A percentile compares a stretch with the other conserved stretches of the same genome.
phyloP scores from a whole-genome alignment of 2,797 vertebrate species.

The Graptemys geographica region DNA sequence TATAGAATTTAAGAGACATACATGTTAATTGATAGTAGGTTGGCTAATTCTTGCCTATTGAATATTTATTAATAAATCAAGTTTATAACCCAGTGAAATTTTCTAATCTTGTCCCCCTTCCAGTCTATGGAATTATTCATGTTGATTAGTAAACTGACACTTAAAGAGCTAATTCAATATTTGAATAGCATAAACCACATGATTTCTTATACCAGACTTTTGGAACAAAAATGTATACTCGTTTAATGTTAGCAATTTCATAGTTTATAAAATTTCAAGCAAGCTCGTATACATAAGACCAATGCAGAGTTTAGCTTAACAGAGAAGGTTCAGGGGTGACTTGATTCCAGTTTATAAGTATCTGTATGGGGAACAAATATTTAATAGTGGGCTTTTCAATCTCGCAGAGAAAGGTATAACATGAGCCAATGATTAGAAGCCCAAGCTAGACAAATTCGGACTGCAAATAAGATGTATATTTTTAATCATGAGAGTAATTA shows the following conservation, averaged over 20 bases:
- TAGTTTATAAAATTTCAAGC: neutral
- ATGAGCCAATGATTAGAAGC: neutral
- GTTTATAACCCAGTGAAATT: neutral
- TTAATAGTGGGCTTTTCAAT: neutral
- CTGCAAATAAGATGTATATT: neutral
- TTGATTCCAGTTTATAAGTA: neutral
- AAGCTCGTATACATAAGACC: fast-evolving
- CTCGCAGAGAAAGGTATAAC: neutral
- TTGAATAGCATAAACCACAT: neutral
- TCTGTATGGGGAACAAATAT: neutral
- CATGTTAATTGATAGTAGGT: neutral
- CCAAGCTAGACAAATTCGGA: neutral
- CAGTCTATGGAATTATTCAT: neutral
- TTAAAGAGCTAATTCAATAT: neutral
- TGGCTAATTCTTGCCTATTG: neutral
- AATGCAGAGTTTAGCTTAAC: fast-evolving
- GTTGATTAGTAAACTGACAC: neutral
- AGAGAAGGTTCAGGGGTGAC: neutral
- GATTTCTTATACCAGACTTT: neutral
- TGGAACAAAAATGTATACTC: fast-evolving
- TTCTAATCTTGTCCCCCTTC: neutral
- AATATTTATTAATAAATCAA: neutral
- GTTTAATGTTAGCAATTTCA: neutral
- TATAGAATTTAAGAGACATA: fast-evolving
- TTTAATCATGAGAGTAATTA: neutral